These are phyloP conservation scores for Chironomus tepperi DNA, from an alignment of 1,140 invertebrate genomes.

Conservation along the genomic window DNA sequence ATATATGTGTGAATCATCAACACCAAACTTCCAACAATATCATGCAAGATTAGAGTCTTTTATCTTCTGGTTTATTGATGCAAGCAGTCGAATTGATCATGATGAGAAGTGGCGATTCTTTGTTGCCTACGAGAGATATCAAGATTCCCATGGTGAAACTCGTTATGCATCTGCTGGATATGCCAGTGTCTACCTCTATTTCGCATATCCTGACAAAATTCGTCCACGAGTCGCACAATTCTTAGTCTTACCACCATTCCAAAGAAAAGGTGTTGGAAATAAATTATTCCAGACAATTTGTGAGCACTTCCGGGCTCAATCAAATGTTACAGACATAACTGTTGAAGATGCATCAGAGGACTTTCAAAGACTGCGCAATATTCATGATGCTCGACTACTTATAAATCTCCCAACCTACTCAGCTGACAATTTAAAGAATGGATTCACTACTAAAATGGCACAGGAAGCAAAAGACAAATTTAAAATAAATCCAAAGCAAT, in stretches of 20 bases:
- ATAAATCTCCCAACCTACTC: conserved; percentile 57
- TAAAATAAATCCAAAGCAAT: conserved; percentile 70
- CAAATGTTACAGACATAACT: conserved; percentile 76
- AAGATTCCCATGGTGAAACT: conserved; percentile 47
- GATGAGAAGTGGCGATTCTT: conserved; percentile 93
- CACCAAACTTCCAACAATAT: conserved; percentile 66
- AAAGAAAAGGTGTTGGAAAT: conserved; percentile 73
- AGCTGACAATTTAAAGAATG: conserved; percentile 53
- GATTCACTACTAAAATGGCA: conserved; percentile 69
- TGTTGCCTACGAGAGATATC: conserved; percentile 80
- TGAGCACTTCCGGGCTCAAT: conserved; percentile 56
- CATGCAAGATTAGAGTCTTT: conserved; percentile 84
- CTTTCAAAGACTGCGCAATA: conserved; percentile 82
- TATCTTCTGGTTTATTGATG: conserved; percentile 92
- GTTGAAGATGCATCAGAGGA: conserved; percentile 88
- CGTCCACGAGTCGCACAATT: conserved; percentile 88
- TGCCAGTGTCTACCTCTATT: conserved; percentile 89
- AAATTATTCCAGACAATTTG: conserved; percentile 65
- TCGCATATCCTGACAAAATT: conserved; percentile 78
- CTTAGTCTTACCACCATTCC: conserved; percentile 81
- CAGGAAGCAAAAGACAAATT: conserved; percentile 62
- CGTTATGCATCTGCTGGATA: conserved; percentile 79
- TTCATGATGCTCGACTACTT: conserved; percentile 74
- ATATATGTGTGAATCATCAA: conserved; percentile 60
- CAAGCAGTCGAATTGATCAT: conserved; percentile 81